Base-by-base conservation (phyloP, 1,140 invertebrate genomes). In the Ectropis grisescens region DNA sequence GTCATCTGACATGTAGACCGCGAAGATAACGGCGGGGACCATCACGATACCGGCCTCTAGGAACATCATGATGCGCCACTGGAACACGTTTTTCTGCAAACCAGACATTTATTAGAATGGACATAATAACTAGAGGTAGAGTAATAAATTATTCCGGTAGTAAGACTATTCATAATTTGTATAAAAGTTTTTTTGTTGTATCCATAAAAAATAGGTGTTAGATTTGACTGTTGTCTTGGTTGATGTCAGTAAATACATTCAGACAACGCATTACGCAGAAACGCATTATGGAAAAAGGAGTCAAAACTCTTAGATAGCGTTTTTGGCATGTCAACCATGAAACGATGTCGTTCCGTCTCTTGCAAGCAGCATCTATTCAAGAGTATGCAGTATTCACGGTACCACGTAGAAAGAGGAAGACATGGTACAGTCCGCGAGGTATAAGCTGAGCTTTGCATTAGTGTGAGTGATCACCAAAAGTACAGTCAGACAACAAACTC, bases 51-150 rank as follows among this genome's bases (percentile, higher is more conserved):
- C 82, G 7, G 88, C 85, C 0, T 89, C 83, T n/a, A 91, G 76
- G 37, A 87, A 86, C 54, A 93, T 93, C 0, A 93, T 86, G 2
- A 83, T 82, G 44, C 87, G 85, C 93, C 93, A 95, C 51, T 86
- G 75, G 6, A 56, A 35, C 2, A 60, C 68, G 60, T 86, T 62
- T 1, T 45, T 64, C 72, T 85, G 51, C 2, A 71, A 65, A 47
- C 29, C 37, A 27, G 36, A 49, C 2, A 32, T 7, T 30, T 11
- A 28, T 32, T 27, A 10, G n/a, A 22, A 9, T 4, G 9, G 4
- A 22, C 19, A 22, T 22, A 22, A 22, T 9, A 22, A 5, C 4
- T 9, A 22, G 19, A 22, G 4, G 19, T 9, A 22, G 9, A 4
- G 19, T 22, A 22, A 5, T 5, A 5, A 22, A 22, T 5, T 22